A percentile compares a stretch with the other conserved stretches of the same genome.
These are phyloP conservation scores for Platanista minor DNA, from an alignment of 2,113 vertebrate genomes.

Conservation along the genomic window DNA sequence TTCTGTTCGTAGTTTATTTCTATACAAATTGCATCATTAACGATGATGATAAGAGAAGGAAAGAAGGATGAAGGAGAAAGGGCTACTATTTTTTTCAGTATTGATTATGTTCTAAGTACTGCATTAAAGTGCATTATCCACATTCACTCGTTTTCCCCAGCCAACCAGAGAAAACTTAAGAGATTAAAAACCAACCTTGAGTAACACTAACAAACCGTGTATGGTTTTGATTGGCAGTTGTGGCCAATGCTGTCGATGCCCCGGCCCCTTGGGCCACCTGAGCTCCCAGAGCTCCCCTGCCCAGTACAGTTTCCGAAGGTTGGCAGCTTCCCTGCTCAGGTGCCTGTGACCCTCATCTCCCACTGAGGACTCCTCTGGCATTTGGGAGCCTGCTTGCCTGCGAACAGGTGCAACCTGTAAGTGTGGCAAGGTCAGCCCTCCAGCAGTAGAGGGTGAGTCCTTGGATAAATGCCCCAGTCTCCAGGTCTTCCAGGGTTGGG, in stretches of 20 bases:
- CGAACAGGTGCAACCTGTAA: neutral
- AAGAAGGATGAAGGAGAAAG: neutral
- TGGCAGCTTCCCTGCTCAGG: neutral
- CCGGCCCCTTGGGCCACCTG: neutral
- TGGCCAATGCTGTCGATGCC: neutral
- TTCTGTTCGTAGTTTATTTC: neutral
- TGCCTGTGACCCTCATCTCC: neutral
- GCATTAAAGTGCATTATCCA: neutral
- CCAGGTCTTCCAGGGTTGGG: neutral
- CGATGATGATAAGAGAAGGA: neutral
- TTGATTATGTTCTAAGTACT: neutral
- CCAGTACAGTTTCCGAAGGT: neutral
- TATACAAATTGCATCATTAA: neutral
- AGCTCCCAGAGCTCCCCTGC: neutral
- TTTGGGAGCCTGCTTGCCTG: neutral
- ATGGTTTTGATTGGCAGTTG: neutral
- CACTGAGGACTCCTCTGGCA: neutral
- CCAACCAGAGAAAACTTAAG: neutral
- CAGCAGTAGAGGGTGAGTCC: neutral
- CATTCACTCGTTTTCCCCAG: neutral
- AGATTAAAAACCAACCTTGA: neutral
- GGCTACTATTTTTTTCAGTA: neutral
- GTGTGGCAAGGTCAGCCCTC: neutral
- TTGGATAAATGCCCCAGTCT: neutral
- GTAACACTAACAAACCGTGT: neutral